Percentiles rank a stretch among this genome's conserved stretches.
Conservation (phyloP, 2,113 vertebrate species). For the Chrysochloris asiatica region DNA sequence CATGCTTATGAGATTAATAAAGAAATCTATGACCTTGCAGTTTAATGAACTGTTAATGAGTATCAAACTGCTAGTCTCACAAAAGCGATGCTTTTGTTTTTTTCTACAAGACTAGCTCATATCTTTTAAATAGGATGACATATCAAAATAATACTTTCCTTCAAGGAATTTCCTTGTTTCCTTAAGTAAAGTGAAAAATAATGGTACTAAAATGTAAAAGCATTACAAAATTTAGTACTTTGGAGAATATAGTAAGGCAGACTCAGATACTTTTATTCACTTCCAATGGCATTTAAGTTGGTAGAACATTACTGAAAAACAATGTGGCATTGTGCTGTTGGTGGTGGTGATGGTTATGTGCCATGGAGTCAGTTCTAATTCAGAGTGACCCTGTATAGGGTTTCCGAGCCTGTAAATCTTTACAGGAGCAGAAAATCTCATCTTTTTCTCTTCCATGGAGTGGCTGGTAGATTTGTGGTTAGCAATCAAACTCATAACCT, state of each 20-base stretch:
- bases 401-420: too few relatives aligned
- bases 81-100: not conserved
- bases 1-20: not conserved
- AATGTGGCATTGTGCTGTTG: not conserved
- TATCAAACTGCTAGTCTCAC: not conserved
- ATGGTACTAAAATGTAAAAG: not conserved
- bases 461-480: too few relatives aligned
- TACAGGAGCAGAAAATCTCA: too few relatives aligned
- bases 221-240: not conserved
- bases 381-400: too few relatives aligned
- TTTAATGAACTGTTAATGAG: not conserved
- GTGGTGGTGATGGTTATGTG: too few relatives aligned
- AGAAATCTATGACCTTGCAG: not conserved
- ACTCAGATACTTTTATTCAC: not conserved
- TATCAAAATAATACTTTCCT: constrained; percentile 38
- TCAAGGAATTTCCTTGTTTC: constrained; percentile 29
- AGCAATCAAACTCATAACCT: too few relatives aligned
- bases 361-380: too few relatives aligned
- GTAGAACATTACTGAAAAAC: not conserved
- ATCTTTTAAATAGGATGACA: constrained; percentile 38
- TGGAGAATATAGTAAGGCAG: not conserved
- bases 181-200: not conserved
- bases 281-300: not conserved
- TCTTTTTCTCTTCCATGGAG: too few relatives aligned
- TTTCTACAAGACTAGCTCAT: constrained; percentile 32